phyloP scores from a whole-genome alignment of 2,113 vertebrate species.

The Pardalotus punctatus region DNA sequence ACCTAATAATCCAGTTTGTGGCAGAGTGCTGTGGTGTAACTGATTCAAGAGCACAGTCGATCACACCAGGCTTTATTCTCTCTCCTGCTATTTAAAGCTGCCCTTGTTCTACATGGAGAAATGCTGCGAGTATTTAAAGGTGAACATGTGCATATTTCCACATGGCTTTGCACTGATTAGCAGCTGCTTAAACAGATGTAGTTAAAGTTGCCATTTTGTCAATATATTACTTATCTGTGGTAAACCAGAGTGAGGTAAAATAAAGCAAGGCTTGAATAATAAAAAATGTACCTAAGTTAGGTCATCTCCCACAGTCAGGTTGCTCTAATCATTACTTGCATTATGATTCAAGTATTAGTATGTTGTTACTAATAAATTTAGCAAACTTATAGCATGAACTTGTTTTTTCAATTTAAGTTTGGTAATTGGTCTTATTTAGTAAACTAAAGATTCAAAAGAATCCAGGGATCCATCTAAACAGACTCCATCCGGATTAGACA shows the following conservation, averaged over 20 bases:
- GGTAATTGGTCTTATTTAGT: background rate
- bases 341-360: background rate
- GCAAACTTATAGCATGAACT: background rate
- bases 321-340: background rate
- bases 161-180: background rate
- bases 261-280: background rate
- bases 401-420: background rate
- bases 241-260: background rate
- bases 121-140: slow-evolving; percentile 5
- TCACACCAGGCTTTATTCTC: slow-evolving; percentile 23
- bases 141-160: background rate
- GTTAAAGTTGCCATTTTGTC: background rate
- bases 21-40: background rate
- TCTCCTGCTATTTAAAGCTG: slow-evolving; percentile 57
- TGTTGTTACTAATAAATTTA: background rate
- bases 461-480: background rate
- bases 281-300: background rate
- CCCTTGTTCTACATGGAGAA: slow-evolving; percentile 28
- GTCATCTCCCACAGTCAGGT: background rate
- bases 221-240: background rate
- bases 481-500: background rate
- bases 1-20: background rate
- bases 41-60: slow-evolving; percentile 1
- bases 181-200: background rate
- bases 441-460: background rate